Base-by-base conservation (phyloP, 2,113 vertebrate genomes). In the Haemorhous mexicanus region DNA sequence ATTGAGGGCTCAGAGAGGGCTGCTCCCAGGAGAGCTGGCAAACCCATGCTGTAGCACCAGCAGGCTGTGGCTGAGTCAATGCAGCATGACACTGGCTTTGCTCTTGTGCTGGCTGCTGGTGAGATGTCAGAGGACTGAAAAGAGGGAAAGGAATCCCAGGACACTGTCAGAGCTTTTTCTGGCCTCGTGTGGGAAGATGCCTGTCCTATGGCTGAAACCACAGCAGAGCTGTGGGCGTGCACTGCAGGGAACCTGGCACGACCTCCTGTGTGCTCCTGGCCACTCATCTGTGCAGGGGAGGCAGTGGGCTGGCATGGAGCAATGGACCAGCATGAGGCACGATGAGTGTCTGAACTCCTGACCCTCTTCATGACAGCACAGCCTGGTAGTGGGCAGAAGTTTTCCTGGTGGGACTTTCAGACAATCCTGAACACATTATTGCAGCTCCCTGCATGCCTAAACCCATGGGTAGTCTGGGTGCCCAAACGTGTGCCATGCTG, bases 351-450 rank as follows among this genome's bases (percentile, higher is more conserved):
- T 49, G 53, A 62, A 22, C 7, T 56, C 14, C 9, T n/a, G 52
- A 16, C 1, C 5, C 11, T 5, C 12, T 69, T 69, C 33, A 69
- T 7, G 21, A 6, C 21, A 24, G 7, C 0, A 0, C 43, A 43
- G 11, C 11, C 7, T 37, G 30, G 19, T 6, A 76, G 52, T 0
- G 9, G 18, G 26, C 26, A 72, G 46, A 21, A 76, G 8, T 5
- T 53, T 7, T 74, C 19, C 81, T 53, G 43, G 10, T 41, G 61
- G 20, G 46, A 58, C 32, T 66, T 78, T 8, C 2, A 37, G 56
- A 46, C 17, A 59, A 16, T 27, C 19, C 27, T 2, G 7, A 47
- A 13, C 37, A 37, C 10, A 6, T 20, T 2, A 0, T 8, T 52
- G 26, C 46, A 87, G 16, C 9, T 84, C 23, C 12, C 14, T 39